phyloP scores from a whole-genome alignment of 1,140 invertebrate genomes.

The Drosophila sucinea region DNA sequence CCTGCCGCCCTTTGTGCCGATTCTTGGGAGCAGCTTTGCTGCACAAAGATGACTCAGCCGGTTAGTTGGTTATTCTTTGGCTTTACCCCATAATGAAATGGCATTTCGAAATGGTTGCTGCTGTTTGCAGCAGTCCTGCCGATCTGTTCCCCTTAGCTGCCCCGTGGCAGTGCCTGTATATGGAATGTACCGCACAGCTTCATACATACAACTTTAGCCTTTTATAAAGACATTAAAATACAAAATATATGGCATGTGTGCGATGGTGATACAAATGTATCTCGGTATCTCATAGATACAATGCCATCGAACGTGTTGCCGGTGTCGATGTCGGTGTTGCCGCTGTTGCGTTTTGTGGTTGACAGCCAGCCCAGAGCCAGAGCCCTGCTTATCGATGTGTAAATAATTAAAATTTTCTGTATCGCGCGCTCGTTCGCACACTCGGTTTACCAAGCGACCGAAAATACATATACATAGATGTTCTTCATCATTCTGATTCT shows the following conservation, averaged over 20 bases:
- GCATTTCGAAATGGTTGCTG: conserved; percentile 76
- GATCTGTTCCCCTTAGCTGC: conserved; percentile 21
- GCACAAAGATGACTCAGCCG: conserved; percentile 63
- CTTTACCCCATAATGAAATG: conserved; percentile 75
- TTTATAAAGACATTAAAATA: conserved; percentile 80
- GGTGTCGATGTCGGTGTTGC: conserved; percentile 32
- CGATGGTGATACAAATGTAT: conserved; percentile 76
- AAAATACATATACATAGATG: conserved; percentile 23
- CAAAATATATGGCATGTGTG: conserved; percentile 78
- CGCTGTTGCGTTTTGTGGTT: conserved; percentile 63
- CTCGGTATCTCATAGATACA: conserved; percentile 62
- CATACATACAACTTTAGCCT: conserved; percentile 43
- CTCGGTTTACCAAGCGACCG: conserved; percentile 33
- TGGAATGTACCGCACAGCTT: conserved; percentile 73
- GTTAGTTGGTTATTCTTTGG: conserved; percentile 40
- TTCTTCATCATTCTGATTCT: conserved; percentile 19
- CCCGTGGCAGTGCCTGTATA: conserved; percentile 26
- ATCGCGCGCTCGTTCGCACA: conserved; percentile 24
- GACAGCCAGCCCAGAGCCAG: conserved; percentile 39
- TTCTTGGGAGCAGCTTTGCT: conserved; percentile 39
- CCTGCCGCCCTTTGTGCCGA: not conserved
- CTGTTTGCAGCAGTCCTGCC: conserved; percentile 57
- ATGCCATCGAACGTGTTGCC: conserved; percentile 51
- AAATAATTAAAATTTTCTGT: conserved; percentile 79
- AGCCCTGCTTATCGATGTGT: conserved; percentile 77